Evolutionary conservation across 2,113 vertebrate species (phyloP), one percentile per base, ranked within the genome.

Genomic region (Vidua chalybeata): DNA sequence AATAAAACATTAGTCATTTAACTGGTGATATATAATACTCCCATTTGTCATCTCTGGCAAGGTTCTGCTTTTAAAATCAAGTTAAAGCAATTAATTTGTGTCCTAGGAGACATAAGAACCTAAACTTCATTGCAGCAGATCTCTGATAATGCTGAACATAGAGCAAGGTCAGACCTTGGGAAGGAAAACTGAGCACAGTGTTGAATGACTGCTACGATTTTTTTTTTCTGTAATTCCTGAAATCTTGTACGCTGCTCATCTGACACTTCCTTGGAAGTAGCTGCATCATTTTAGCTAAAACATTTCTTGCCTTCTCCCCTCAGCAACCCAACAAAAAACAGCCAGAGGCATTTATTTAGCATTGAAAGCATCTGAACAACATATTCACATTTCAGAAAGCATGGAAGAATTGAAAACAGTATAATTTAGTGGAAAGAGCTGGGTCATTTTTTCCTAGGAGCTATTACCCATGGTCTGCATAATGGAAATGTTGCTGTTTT

Each of bases 1-100:
- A 85, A 72, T 94, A 86, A 92, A 90, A 73, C 71, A 76, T 83
- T 68, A 94, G 49, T 87, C 87, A 83, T 76, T 89, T 85, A 93
- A 87, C 46, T 59, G 35, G n/a, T 88, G 78, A 66, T 49, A 82
- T 21, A 48, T 33, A 87, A 55, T 58, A 74, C 37, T 71, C 24
- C 5, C 31, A 41, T 76, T 91, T 87, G 66, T 58, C 81, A 90
- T 71, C 77, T 84, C 71, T 90, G 87, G 58, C 51, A 90, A 39
- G 13, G 33, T 41, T 91, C 69, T 80, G 28, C 63, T 84, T 94
- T 87, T 67, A 77, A 81, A 68, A 39, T 78, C 69, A 83, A 93
- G 46, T 68, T 89, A 69, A 93, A 87, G 78, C 63, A 76, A 79
- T 90, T 85, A 10, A 75, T 85, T 73, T 90, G 54, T 58, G 63